Evolutionary conservation across 2,113 vertebrate genomes (phyloP).

Genomic region (Xyrauchen texanus): DNA sequence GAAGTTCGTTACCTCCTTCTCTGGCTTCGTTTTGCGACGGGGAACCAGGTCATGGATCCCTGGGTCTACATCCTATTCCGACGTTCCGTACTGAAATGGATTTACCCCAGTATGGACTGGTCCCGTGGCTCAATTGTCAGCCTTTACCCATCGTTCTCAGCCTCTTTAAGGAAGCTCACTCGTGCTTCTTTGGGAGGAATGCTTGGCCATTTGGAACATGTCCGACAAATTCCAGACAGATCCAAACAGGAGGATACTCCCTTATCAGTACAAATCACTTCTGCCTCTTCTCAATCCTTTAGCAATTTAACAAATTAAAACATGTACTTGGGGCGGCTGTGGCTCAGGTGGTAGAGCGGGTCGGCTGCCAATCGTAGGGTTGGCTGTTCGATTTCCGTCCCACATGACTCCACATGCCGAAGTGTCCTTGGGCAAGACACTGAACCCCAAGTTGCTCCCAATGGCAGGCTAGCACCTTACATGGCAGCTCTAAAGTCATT

Average conservation of each 20-base stretch:
- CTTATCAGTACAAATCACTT: background rate
- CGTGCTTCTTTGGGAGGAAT: conserved; percentile 49
- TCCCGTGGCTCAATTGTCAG: conserved; percentile 73
- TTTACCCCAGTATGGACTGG: conserved; percentile 77
- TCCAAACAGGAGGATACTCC: background rate
- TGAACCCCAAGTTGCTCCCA: no score
- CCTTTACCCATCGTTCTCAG: conserved; percentile 66
- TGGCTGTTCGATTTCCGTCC: no score
- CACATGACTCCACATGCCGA: no score
- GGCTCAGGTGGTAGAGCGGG: no score
- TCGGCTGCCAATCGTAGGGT: no score
- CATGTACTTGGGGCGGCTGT: no score
- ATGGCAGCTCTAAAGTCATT: no score
- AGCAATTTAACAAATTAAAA: background rate
- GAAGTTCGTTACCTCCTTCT: conserved; percentile 74
- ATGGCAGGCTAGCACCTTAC: no score
- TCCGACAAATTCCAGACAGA: background rate
- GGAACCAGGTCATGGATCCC: conserved; percentile 96
- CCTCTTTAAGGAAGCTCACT: conserved; percentile 74
- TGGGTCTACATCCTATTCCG: conserved; percentile 98
- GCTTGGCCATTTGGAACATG: background rate
- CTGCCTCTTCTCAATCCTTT: background rate
- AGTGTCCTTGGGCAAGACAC: no score
- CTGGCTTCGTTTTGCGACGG: conserved; percentile 89
- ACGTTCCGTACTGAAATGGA: conserved; percentile 79